A percentile compares a stretch with the other conserved stretches of the same genome.
Evolutionary conservation across 2,113 vertebrate genomes (phyloP).

Genomic region (Scopus umbretta): DNA sequence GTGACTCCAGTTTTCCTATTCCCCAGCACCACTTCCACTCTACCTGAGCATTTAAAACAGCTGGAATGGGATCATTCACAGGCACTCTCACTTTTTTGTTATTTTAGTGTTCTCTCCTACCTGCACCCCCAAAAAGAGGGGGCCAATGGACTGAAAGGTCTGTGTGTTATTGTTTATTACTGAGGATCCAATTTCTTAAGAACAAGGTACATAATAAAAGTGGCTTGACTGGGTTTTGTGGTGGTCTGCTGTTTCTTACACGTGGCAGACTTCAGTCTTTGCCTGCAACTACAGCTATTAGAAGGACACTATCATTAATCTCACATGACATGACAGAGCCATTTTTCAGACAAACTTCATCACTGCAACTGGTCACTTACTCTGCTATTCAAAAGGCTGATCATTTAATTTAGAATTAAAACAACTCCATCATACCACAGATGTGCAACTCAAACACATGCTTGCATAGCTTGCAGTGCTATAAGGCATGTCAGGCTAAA

Average conservation of each 20-base stretch:
- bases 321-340: background rate
- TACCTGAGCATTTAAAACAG: background rate
- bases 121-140: background rate
- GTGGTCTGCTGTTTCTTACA: background rate
- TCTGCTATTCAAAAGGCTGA: background rate
- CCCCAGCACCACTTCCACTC: background rate
- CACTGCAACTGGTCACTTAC: background rate
- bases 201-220: background rate
- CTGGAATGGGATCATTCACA: background rate
- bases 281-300: background rate
- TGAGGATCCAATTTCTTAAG: background rate
- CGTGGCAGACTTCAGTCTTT: background rate
- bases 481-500: background rate
- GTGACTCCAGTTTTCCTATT: background rate
- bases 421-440: background rate
- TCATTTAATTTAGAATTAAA: slow-evolving; percentile 5
- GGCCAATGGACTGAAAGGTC: background rate
- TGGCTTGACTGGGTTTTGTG: background rate
- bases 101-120: background rate
- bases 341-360: background rate
- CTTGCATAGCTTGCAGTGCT: background rate
- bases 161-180: background rate
- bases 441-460: background rate
- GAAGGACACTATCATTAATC: background rate
- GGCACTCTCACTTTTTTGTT: background rate